A percentile compares a stretch with the other conserved stretches of the same genome.
phyloP scores from a whole-genome alignment of 2,797 vertebrate genomes.

The Acestrorhynchus altus region DNA sequence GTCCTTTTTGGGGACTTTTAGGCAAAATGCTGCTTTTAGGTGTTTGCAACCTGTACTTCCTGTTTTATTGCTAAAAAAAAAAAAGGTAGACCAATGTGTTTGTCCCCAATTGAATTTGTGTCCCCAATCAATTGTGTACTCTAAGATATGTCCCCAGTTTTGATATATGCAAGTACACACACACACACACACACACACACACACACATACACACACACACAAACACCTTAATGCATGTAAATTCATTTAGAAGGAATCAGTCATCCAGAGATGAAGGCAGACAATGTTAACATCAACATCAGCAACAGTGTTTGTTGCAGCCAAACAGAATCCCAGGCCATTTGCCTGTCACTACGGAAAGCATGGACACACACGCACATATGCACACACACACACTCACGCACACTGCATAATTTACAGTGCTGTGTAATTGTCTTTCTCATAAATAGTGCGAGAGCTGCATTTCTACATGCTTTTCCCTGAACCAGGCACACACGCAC shows the following conservation, averaged over 20 bases:
- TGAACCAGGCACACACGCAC: neutral
- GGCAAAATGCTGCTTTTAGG: too few relatives aligned
- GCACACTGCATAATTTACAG: conserved; percentile 23
- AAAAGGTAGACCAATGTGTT: too few relatives aligned
- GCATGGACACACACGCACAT: conserved; percentile 4
- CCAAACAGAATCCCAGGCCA: neutral
- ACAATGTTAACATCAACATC: neutral
- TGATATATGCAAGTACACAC: too few relatives aligned
- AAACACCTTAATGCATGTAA: conserved; percentile 3
- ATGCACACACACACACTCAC: conserved; percentile 12
- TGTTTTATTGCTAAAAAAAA: too few relatives aligned
- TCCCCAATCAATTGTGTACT: too few relatives aligned
- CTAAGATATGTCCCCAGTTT: too few relatives aligned
- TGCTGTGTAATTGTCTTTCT: conserved; percentile 37
- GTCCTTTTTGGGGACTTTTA: too few relatives aligned
- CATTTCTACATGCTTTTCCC: conserved; percentile 38
- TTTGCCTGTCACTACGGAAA: neutral
- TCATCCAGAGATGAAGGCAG: neutral
- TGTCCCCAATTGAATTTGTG: too few relatives aligned
- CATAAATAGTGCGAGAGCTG: conserved; percentile 24
- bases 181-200: neutral
- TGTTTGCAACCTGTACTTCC: too few relatives aligned
- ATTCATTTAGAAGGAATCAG: conserved; percentile 9
- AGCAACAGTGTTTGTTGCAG: neutral
- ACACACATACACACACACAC: neutral